Evolutionary conservation across 2,888 invertebrate species (phyloP), one percentile per base, ranked within the genome.

Genomic region (Micropterix aruncella): DNA sequence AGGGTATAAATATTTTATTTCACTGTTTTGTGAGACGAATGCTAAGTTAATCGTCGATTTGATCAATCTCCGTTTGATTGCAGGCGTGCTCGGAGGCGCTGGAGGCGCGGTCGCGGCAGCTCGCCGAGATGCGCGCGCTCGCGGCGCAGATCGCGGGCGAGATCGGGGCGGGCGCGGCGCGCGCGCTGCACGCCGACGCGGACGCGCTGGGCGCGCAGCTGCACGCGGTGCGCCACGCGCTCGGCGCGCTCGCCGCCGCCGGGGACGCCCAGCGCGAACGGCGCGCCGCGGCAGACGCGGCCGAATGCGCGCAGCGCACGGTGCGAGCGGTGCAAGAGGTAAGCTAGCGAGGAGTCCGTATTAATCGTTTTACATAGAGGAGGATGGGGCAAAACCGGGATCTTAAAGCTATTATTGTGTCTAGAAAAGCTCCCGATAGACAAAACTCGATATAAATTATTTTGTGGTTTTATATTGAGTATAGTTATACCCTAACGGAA

Each of bases 271-370:
- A 80, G 49, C 80, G 79, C 47, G 55, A 59, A 37, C 58, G 51
- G 9, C 70, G 75, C 42, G 74, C 78, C 53, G 42, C 75, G 70
- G 61, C 80, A 62, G 51, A 70, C 53, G 56, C 70, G 1, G 66
- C 78, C 65, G 55, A 80, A 71, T 61, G 83, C 75, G 63, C 69
- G 59, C 79, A 52, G 66, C 80, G 63, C 66, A 76, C 54, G 65
- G 70, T 88, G 52, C 78, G 79, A 55, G 77, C 80, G 52, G 82
- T 87, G 59, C 80, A 83, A 72, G 80, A 84, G 78, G 87, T 86
- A 57, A 60, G 70, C 52, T n/a, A n/a, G n/a, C n/a, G n/a, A n/a
- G n/a, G n/a, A n/a, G n/a, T n/a, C n/a, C n/a, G n/a, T n/a, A n/a
- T n/a, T n/a, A n/a, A n/a, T n/a, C n/a, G n/a, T n/a, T n/a, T n/a